Conservation (phyloP, 2,888 invertebrate genomes). For the Sisyra nigra region DNA sequence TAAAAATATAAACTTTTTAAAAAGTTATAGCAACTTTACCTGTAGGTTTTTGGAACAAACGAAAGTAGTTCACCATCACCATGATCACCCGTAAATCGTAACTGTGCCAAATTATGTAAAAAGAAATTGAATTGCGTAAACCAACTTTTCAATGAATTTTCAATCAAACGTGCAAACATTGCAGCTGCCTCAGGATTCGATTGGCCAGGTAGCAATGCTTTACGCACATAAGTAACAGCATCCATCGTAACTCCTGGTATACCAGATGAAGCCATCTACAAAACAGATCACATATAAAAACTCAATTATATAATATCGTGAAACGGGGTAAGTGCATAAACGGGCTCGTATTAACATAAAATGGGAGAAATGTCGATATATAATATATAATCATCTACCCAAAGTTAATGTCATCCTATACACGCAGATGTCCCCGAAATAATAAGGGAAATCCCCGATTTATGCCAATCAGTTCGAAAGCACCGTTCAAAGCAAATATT, state of each 20-base stretch:
- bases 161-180: conserved; percentile 90
- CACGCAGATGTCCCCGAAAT: too few species aligned
- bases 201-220: conserved; percentile 71
- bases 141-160: conserved; percentile 81
- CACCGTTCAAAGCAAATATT: too few species aligned
- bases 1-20: conserved; percentile 6
- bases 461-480: too few species aligned
- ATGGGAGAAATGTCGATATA: too few species aligned
- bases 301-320: too few species aligned
- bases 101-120: conserved; percentile 88
- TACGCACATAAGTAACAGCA: conserved; percentile 84
- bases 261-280: conserved; percentile 79
- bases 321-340: too few species aligned
- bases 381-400: too few species aligned
- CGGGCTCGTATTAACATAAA: too few species aligned
- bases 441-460: too few species aligned
- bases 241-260: conserved; percentile 83
- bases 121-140: conserved; percentile 98
- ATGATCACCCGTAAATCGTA: conserved; percentile 81
- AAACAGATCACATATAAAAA: neutral
- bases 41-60: conserved; percentile 87
- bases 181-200: conserved; percentile 93
- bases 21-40: conserved; percentile 35
- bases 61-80: conserved; percentile 67
- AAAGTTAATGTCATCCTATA: too few species aligned